phyloP scores from a whole-genome alignment of 2,888 invertebrate genomes.

The Microchrysa polita region DNA sequence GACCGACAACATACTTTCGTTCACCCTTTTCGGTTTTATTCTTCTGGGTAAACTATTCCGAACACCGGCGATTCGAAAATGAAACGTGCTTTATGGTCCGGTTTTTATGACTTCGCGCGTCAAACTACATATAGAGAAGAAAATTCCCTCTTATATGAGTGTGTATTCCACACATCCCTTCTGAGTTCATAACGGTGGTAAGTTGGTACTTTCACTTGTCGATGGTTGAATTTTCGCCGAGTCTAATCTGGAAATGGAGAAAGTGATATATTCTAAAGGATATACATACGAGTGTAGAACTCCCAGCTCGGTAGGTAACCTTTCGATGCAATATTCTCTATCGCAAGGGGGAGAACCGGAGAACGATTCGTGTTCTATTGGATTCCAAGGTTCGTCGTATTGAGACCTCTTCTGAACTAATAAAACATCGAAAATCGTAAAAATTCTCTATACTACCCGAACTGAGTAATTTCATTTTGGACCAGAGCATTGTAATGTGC shows the following conservation, averaged over 20 bases:
- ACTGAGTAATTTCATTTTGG: slow-evolving; percentile 44
- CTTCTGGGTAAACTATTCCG: slow-evolving; percentile 44
- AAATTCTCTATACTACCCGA: slow-evolving; percentile 41
- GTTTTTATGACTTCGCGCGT: slow-evolving; percentile 48
- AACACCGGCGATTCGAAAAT: slow-evolving; percentile 50
- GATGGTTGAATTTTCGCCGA: slow-evolving; percentile 5
- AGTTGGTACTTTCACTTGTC: slow-evolving; percentile 13
- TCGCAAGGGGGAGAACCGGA: too few relatives aligned
- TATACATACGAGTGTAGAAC: slow-evolving; percentile 13
- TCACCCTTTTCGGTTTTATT: slow-evolving; percentile 13
- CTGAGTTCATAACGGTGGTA: too few relatives aligned
- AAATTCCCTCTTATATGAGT: slow-evolving; percentile 29
- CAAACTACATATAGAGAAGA: slow-evolving; percentile 33
- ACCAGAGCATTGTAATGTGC: slow-evolving; percentile 33
- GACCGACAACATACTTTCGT: slow-evolving; percentile 1
- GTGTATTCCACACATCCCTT: not conserved
- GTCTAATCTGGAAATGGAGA: slow-evolving; percentile 40
- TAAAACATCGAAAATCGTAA: slow-evolving; percentile 47
- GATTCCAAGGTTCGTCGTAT: slow-evolving; percentile 8
- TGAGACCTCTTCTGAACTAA: slow-evolving; percentile 44
- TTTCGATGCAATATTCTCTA: too few relatives aligned
- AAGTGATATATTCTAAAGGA: slow-evolving; percentile 32
- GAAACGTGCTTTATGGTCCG: slow-evolving; percentile 50
- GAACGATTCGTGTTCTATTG: slow-evolving; percentile 28
- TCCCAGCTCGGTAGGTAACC: not conserved